Evolutionary conservation across 2,797 vertebrate genomes (phyloP).

Genomic region (Gallinago nigripennis): DNA sequence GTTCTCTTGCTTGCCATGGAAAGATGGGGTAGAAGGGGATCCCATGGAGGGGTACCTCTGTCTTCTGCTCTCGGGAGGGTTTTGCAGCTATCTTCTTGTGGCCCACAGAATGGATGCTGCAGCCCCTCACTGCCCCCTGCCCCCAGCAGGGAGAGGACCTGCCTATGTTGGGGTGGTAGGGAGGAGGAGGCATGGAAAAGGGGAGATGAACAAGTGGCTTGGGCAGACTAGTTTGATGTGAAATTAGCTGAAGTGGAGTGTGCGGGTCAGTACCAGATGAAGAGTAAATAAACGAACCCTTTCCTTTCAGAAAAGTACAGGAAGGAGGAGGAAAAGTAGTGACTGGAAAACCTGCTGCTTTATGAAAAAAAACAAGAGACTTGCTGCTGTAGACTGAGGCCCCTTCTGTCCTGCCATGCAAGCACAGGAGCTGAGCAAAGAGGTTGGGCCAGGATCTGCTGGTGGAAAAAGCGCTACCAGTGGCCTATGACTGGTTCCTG

Average conservation of each 20-base stretch:
- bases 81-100: not conserved
- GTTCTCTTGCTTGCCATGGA: not conserved
- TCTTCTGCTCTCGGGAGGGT: not conserved
- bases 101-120: not conserved
- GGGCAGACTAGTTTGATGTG: not conserved
- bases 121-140: accelerated
- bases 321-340: not conserved
- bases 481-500: not conserved
- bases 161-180: not conserved
- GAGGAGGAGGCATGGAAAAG: not conserved
- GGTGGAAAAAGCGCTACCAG: not conserved
- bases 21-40: not conserved
- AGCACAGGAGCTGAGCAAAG: not conserved
- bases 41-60: not conserved
- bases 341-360: not conserved
- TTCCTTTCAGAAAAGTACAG: not conserved
- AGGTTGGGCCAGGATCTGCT: not conserved
- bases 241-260: not conserved
- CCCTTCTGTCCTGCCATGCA: not conserved
- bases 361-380: not conserved
- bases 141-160: not conserved
- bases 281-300: not conserved
- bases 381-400: not conserved
- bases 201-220: not conserved
- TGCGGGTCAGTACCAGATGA: not conserved